Evolutionary conservation across 2,888 invertebrate genomes (phyloP).

Genomic region (Drosophila sordidula): DNA sequence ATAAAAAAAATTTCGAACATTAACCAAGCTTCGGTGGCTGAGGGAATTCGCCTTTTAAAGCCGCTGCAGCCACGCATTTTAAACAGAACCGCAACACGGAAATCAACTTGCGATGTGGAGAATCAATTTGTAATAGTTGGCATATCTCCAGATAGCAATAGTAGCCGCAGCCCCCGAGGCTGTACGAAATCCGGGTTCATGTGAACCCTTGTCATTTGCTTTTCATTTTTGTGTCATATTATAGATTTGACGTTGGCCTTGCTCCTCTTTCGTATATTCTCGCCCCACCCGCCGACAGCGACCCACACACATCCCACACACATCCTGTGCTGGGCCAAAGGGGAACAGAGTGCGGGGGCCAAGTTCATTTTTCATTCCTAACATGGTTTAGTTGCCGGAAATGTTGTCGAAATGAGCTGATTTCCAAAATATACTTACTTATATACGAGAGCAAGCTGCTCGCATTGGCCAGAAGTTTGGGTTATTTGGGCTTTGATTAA

Average conservation of each 20-base stretch:
- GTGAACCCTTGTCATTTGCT: slow-evolving; percentile 77
- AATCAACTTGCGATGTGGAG: slow-evolving; percentile 56
- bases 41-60: slow-evolving; percentile 55
- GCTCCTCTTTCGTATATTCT: slow-evolving; percentile 34
- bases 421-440: slow-evolving; percentile 58
- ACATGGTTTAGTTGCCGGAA: slow-evolving; percentile 79
- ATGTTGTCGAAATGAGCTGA: slow-evolving; percentile 81
- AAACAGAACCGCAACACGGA: slow-evolving; percentile 47
- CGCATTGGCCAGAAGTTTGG: slow-evolving; percentile 37
- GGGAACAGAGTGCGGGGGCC: slow-evolving; percentile 16
- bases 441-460: slow-evolving; percentile 21
- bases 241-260: slow-evolving; percentile 67
- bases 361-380: slow-evolving; percentile 80
- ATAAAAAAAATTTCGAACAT: slow-evolving; percentile 67
- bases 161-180: slow-evolving; percentile 63
- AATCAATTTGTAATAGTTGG: slow-evolving; percentile 80
- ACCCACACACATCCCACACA: slow-evolving; percentile 12
- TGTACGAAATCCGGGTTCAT: slow-evolving; percentile 12
- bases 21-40: slow-evolving; percentile 43
- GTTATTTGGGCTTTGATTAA: slow-evolving; percentile 67
- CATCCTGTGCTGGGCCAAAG: neutral
- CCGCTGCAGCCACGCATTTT: slow-evolving; percentile 44
- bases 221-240: slow-evolving; percentile 81
- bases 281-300: slow-evolving; percentile 15
- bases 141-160: slow-evolving; percentile 69